phyloP scores from a whole-genome alignment of 2,888 invertebrate genomes.

The Lamproptera curius region DNA sequence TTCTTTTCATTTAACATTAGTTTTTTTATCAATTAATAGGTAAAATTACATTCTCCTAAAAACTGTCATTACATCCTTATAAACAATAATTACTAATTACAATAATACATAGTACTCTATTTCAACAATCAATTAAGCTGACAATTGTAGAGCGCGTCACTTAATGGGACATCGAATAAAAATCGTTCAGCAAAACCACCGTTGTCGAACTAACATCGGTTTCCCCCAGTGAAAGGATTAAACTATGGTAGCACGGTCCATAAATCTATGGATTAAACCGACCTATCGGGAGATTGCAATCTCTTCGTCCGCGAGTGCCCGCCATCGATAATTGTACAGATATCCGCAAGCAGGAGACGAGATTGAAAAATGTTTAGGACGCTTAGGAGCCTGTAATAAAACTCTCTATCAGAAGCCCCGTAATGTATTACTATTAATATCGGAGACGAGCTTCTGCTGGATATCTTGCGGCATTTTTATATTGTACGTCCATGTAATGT shows the following conservation, averaged over 20 bases:
- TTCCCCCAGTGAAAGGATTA: conserved; percentile 59
- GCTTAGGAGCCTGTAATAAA: conserved; percentile 21
- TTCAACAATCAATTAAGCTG: no score
- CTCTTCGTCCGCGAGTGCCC: conserved; percentile 50
- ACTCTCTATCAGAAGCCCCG: conserved; percentile 16
- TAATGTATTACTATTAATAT: conserved; percentile 10
- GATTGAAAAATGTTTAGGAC: conserved; percentile 23
- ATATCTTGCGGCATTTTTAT: conserved; percentile 1
- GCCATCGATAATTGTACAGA: conserved; percentile 68
- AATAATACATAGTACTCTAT: no score
- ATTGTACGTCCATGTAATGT: no score
- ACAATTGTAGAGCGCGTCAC: no score
- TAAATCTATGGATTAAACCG: conserved; percentile 71
- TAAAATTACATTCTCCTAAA: no score
- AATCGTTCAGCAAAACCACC: neutral
- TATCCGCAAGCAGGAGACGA: conserved; percentile 54
- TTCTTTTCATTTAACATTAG: no score
- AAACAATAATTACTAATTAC: no score
- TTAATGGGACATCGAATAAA: no score
- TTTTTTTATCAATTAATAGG: no score
- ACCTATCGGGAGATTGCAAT: conserved; percentile 69
- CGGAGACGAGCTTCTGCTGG: conserved; percentile 10
- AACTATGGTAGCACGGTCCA: conserved; percentile 57
- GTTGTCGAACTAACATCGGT: conserved; percentile 28
- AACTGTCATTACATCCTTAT: no score